phyloP scores from a whole-genome alignment of 2,888 invertebrate genomes.

The Drosophila rellima region DNA sequence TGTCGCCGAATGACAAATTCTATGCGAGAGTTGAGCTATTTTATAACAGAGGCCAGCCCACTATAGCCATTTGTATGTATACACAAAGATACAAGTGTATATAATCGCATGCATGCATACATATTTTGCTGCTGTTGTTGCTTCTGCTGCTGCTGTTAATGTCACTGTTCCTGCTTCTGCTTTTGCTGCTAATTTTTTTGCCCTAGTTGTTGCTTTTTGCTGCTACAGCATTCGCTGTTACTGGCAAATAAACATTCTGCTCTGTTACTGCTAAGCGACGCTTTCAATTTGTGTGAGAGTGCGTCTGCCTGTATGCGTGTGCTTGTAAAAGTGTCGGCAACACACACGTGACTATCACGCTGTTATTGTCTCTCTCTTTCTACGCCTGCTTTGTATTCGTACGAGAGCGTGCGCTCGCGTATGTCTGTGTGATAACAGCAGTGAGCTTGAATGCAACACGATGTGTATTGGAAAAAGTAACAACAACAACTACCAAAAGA shows the following conservation, averaged over 20 bases:
- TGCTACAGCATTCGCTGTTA: constrained; percentile 10
- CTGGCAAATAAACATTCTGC: constrained; percentile 32
- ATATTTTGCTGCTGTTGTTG: constrained; percentile 17
- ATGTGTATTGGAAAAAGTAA: constrained; percentile 25
- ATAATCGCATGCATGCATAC: constrained; percentile 2
- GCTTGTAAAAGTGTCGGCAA: constrained; percentile 30
- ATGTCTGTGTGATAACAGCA: constrained; percentile 45
- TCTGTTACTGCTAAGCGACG: constrained; percentile 46
- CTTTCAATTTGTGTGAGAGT: constrained; percentile 12
- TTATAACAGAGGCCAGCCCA: constrained; percentile 71
- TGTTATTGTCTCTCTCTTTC: constrained; percentile 44
- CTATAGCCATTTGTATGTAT: constrained; percentile 27
- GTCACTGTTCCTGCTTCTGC: constrained; percentile 14
- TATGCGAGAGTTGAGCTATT: constrained; percentile 66
- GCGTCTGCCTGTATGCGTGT: constrained; percentile 16
- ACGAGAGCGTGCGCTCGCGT: constrained; percentile 4
- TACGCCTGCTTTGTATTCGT: background rate
- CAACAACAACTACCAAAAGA: constrained; percentile 13
- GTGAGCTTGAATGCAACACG: constrained; percentile 36
- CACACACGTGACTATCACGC: constrained; percentile 54
- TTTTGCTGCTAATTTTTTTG: constrained; percentile 13
- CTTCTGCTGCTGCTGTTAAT: constrained; percentile 10
- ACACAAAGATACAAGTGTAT: constrained; percentile 1
- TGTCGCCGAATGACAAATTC: constrained; percentile 76
- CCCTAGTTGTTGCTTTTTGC: constrained; percentile 11